Percentiles rank a stretch among this genome's conserved stretches.
Evolutionary conservation across 2,797 vertebrate species (phyloP).

Genomic region (Protonibea diacanthus): DNA sequence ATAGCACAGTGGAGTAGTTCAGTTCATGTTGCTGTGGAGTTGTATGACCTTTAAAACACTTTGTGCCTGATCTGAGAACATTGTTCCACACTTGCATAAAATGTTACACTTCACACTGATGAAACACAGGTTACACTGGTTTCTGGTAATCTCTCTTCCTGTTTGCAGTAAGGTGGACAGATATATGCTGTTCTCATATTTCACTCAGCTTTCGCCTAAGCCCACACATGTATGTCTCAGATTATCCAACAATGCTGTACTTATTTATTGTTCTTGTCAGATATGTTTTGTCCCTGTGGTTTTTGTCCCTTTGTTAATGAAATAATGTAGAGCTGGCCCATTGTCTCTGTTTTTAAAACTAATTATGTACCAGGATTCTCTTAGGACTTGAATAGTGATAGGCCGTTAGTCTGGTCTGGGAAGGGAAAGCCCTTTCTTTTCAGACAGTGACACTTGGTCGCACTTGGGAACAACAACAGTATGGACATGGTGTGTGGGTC

Average conservation of each 20-base stretch:
- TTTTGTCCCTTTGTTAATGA: slow-evolving; percentile 8
- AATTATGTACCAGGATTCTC: neutral
- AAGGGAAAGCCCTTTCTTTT: slow-evolving; percentile 7
- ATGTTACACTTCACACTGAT: neutral
- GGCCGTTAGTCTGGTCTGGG: neutral
- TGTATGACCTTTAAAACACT: neutral
- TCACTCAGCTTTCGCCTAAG: neutral
- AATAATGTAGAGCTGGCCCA: neutral
- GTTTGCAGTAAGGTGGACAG: slow-evolving; percentile 11
- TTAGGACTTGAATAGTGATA: neutral
- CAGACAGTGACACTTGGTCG: slow-evolving; percentile 6
- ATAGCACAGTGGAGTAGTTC: neutral
- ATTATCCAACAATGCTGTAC: slow-evolving; percentile 6
- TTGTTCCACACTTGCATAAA: neutral
- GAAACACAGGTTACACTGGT: slow-evolving; percentile 24
- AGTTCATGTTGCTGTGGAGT: neutral
- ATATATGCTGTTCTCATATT: slow-evolving; percentile 23
- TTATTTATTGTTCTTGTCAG: neutral
- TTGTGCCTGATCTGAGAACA: neutral
- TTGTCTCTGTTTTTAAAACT: neutral
- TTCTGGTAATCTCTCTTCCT: slow-evolving; percentile 25
- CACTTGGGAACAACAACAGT: slow-evolving; percentile 11
- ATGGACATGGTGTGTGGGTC: neutral
- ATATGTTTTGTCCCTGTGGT: slow-evolving; percentile 4
- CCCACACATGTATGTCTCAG: neutral